Percentiles rank a stretch among this genome's conserved stretches.
phyloP scores from a whole-genome alignment of 2,113 vertebrate species.

The Callipepla californica region DNA sequence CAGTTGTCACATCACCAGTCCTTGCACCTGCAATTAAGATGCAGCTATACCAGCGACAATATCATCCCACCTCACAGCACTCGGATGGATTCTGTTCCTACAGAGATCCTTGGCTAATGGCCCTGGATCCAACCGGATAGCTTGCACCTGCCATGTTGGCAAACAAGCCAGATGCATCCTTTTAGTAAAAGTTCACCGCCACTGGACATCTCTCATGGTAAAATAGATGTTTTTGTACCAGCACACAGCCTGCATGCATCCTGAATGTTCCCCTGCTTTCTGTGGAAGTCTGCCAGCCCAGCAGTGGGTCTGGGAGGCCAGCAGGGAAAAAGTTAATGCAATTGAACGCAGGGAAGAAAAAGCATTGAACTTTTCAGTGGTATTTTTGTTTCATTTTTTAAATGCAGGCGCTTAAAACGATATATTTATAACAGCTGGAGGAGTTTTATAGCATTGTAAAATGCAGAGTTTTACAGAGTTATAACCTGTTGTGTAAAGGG shows the following conservation, averaged over 20 bases:
- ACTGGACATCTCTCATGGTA: neutral
- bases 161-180: neutral
- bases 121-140: neutral
- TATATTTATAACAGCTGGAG: slow-evolving; percentile 73
- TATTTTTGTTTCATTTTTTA: slow-evolving; percentile 60
- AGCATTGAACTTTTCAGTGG: slow-evolving; percentile 58
- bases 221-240: neutral
- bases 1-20: neutral
- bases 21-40: neutral
- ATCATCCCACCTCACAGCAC: neutral
- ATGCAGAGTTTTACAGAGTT: slow-evolving; percentile 63
- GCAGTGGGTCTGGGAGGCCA: slow-evolving; percentile 49
- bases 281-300: slow-evolving; percentile 39
- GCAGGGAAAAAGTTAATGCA: slow-evolving; percentile 68
- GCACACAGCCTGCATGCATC: neutral
- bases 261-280: neutral
- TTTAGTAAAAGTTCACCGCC: neutral
- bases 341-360: slow-evolving; percentile 55
- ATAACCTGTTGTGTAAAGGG: slow-evolving; percentile 61
- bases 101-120: neutral
- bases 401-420: slow-evolving; percentile 59
- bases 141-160: neutral
- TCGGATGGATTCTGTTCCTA: neutral
- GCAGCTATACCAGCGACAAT: neutral
- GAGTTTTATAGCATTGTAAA: slow-evolving; percentile 66